Conservation (phyloP, 2,113 vertebrate genomes). For the Cyanistes caeruleus region DNA sequence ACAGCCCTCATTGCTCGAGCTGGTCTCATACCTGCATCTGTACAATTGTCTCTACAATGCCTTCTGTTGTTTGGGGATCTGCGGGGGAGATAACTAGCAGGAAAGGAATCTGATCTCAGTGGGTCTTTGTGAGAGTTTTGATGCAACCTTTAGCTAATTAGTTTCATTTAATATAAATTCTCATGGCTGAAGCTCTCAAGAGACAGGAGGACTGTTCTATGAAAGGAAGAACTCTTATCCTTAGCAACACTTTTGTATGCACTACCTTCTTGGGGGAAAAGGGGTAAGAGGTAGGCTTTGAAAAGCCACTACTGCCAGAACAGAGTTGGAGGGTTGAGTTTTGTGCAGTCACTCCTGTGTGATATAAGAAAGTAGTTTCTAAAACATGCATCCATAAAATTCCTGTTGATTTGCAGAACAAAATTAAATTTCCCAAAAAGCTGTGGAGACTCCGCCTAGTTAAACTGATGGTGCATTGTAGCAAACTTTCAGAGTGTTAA, state of each 20-base stretch:
- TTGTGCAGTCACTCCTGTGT: not conserved
- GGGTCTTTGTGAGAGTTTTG: slow-evolving; percentile 63
- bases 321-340: not conserved
- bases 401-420: not conserved
- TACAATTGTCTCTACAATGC: slow-evolving; percentile 55
- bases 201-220: slow-evolving; percentile 28
- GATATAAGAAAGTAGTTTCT: not conserved
- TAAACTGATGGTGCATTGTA: not conserved
- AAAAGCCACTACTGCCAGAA: not conserved
- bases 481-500: not conserved
- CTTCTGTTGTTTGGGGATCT: slow-evolving; percentile 65
- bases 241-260: not conserved
- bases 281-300: not conserved
- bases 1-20: not conserved
- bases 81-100: slow-evolving; percentile 38
- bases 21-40: slow-evolving; percentile 43
- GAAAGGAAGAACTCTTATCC: slow-evolving; percentile 60
- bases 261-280: slow-evolving; percentile 34
- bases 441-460: not conserved
- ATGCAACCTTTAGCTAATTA: slow-evolving; percentile 73
- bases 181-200: slow-evolving; percentile 54
- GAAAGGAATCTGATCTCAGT: slow-evolving; percentile 63
- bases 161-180: slow-evolving; percentile 69
- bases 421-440: not conserved
- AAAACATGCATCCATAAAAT: not conserved